Percentiles rank a stretch among this genome's conserved stretches.
Evolutionary conservation across 2,888 invertebrate genomes (phyloP).

Genomic region (Acronicta leporina): DNA sequence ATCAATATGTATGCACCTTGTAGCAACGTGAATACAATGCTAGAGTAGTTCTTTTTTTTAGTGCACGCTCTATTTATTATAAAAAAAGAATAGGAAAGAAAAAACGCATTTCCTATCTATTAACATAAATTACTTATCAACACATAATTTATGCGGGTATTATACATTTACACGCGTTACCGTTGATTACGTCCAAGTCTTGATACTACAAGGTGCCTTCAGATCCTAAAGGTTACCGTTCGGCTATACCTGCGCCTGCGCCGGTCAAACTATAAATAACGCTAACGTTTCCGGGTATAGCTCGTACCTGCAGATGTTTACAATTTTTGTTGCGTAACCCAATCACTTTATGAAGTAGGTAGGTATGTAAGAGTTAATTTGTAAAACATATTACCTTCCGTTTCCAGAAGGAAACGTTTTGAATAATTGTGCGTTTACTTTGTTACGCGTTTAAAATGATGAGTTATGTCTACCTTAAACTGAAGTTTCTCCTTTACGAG

Average conservation of each 20-base stretch:
- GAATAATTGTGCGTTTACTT: constrained; percentile 27
- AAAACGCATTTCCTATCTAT: constrained; percentile 25
- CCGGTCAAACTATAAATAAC: constrained; percentile 74
- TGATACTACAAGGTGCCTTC: constrained; percentile 37
- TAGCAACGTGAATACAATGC: too few species aligned
- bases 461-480: constrained; percentile 15
- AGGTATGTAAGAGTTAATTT: constrained; percentile 39
- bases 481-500: constrained; percentile 11
- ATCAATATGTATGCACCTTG: too few species aligned
- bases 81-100: background rate
- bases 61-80: background rate
- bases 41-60: too few species aligned
- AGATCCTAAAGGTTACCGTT: constrained; percentile 67
- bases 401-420: constrained; percentile 38
- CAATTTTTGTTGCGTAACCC: constrained; percentile 68
- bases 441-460: constrained; percentile 17
- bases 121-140: constrained; percentile 3
- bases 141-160: constrained; percentile 22
- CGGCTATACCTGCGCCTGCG: constrained; percentile 58
- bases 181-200: constrained; percentile 39
- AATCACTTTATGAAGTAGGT: constrained; percentile 28
- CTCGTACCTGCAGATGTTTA: constrained; percentile 62
- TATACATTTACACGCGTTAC: constrained; percentile 25
- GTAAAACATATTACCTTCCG: constrained; percentile 35
- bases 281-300: constrained; percentile 66